phyloP scores from a whole-genome alignment of 2,888 invertebrate genomes.

The Tortricodes alternella region DNA sequence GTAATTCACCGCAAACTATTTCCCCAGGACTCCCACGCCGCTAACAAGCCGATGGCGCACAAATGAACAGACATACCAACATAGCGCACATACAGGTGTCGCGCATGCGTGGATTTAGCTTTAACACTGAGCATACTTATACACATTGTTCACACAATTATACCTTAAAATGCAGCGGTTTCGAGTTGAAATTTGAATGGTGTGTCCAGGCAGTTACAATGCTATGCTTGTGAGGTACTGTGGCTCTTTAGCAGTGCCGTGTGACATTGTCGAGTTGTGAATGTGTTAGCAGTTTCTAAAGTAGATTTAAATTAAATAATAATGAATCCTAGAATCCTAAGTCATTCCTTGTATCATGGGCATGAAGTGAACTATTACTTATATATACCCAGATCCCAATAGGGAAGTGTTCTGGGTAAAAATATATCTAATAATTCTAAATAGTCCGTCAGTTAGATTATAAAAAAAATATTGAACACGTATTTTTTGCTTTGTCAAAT shows the following conservation, averaged over 20 bases:
- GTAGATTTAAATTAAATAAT: too few species aligned
- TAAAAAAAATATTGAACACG: too few species aligned
- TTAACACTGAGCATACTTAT: not conserved
- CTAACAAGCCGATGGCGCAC: slow-evolving; percentile 7
- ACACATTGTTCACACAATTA: not conserved
- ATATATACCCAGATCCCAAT: too few species aligned
- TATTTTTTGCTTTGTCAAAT: too few species aligned
- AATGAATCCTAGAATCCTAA: too few species aligned
- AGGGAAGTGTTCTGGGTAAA: too few species aligned
- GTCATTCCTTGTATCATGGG: too few species aligned
- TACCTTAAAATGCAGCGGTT: not conserved
- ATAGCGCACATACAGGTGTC: slow-evolving; percentile 15
- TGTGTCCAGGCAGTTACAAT: not conserved
- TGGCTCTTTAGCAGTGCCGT: not conserved
- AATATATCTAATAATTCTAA: too few species aligned
- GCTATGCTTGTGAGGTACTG: not conserved
- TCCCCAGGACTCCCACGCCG: slow-evolving; percentile 13
- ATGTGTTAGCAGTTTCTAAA: not conserved
- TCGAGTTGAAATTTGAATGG: not conserved
- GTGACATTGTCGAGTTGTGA: not conserved
- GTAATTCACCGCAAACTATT: not conserved
- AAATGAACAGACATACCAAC: slow-evolving; percentile 16
- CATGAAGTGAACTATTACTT: too few species aligned
- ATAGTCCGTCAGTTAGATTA: too few species aligned
- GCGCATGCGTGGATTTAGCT: slow-evolving; percentile 4